Percentiles rank a stretch among this genome's conserved stretches.
Evolutionary conservation across 1,140 invertebrate species (phyloP).

Genomic region (Notospermus geniculatus): DNA sequence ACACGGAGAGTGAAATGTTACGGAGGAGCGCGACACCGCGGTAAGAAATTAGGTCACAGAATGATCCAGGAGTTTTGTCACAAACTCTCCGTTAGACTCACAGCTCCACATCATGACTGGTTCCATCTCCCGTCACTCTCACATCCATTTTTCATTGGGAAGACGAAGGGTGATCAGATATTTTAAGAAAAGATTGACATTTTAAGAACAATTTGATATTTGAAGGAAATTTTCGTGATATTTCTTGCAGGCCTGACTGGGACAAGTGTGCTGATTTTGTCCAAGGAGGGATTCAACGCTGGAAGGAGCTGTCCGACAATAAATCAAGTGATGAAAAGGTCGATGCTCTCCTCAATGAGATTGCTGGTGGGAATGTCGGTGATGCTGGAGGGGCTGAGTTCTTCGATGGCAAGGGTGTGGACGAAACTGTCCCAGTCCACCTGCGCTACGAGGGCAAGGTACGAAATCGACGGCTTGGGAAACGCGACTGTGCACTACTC

Average conservation of each 20-base stretch:
- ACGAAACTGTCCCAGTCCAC: slow-evolving; percentile 44
- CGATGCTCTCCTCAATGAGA: slow-evolving; percentile 47
- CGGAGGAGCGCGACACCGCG: slow-evolving; percentile 49
- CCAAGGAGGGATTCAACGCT: slow-evolving; percentile 44
- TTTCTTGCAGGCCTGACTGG: slow-evolving; percentile 48
- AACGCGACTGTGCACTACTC: slow-evolving; percentile 47
- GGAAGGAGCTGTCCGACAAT: slow-evolving; percentile 49
- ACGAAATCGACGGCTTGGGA: slow-evolving; percentile 44
- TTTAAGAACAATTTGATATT: no score
- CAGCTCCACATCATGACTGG: no score
- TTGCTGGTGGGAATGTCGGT: slow-evolving; percentile 38
- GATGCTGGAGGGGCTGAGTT: slow-evolving; percentile 43
- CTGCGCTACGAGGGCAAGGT: slow-evolving; percentile 45
- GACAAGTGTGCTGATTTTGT: slow-evolving; percentile 47
- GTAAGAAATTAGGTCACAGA: slow-evolving; percentile 27
- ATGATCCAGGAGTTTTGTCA: no score
- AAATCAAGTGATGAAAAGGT: slow-evolving; percentile 52
- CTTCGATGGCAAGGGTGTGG: slow-evolving; percentile 52
- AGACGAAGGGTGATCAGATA: no score
- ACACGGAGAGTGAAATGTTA: slow-evolving; percentile 48
- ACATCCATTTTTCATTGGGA: no score
- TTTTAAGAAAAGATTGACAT: no score
- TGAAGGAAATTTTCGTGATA: neutral
- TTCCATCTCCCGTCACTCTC: no score
- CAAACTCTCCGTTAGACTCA: no score